Evolutionary conservation across 2,113 vertebrate species (phyloP).

Genomic region (Mobula birostris): DNA sequence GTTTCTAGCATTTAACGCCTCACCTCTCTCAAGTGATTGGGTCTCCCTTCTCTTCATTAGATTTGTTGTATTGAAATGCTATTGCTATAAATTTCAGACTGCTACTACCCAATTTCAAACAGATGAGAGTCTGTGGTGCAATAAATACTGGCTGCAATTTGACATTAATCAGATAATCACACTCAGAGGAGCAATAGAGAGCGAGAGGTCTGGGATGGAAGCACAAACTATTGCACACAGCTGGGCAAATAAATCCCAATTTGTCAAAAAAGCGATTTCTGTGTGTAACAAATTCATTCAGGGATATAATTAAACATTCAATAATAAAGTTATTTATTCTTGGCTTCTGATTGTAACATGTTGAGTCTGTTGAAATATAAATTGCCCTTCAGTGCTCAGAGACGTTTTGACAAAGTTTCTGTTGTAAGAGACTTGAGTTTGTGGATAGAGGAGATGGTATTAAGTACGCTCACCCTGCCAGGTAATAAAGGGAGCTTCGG

Average conservation of each 20-base stretch:
- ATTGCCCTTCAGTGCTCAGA: not conserved
- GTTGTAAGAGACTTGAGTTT: not conserved
- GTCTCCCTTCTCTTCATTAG: too few relatives aligned
- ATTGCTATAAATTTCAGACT: not conserved
- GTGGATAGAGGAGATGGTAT: not conserved
- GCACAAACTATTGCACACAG: not conserved
- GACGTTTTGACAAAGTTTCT: not conserved
- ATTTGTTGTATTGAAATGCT: not conserved
- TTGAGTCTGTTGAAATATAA: not conserved
- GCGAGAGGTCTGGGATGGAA: not conserved
- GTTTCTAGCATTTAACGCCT: too few relatives aligned
- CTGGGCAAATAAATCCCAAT: not conserved
- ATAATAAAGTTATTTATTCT: not conserved
- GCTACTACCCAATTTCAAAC: not conserved
- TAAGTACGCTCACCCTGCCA: too few relatives aligned
- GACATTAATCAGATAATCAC: not conserved
- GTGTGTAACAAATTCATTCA: not conserved
- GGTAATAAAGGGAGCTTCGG: too few relatives aligned
- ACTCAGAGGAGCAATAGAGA: not conserved
- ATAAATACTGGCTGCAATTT: conserved; percentile 9
- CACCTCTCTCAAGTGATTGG: too few relatives aligned
- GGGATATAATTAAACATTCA: conserved; percentile 19
- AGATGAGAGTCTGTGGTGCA: not conserved
- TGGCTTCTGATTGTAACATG: not conserved
- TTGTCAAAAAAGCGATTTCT: not conserved